Conservation (phyloP, 1,140 invertebrate genomes). For the Bombus polaris region DNA sequence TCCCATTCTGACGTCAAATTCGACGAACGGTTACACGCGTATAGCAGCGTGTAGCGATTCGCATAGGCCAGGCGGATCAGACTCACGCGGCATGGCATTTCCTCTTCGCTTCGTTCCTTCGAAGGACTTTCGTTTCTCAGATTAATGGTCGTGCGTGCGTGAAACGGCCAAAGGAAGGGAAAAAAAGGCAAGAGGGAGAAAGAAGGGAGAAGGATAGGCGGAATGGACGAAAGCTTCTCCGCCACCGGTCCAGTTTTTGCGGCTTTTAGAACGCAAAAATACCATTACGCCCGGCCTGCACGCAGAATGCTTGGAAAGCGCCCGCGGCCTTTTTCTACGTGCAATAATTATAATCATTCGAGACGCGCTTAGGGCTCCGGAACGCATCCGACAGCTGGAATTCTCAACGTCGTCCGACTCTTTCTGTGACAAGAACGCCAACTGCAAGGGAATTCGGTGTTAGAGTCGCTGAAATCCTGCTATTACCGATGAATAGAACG, state of each 20-base stretch:
- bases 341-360: conserved; percentile 64
- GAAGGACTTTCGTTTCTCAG: conserved; percentile 20
- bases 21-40: not conserved
- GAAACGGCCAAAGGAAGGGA: not conserved
- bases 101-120: not conserved
- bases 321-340: conserved; percentile 45
- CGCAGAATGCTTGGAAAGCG: conserved; percentile 35
- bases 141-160: conserved; percentile 43
- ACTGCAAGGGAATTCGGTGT: not conserved
- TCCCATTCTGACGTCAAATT: not conserved
- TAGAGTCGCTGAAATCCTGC: not conserved
- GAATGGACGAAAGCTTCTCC: conserved; percentile 29
- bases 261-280: conserved; percentile 63
- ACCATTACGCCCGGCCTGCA: conserved; percentile 51
- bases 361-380: conserved; percentile 1
- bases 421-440: not conserved
- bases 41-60: no score
- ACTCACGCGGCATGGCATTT: conserved; percentile 9
- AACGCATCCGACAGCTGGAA: conserved; percentile 25
- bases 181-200: not conserved
- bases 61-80: not conserved
- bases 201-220: conserved; percentile 1
- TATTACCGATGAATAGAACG: not conserved
- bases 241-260: conserved; percentile 58
- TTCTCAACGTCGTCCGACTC: not conserved